Conservation (phyloP, 2,113 vertebrate species). For the Nycticorax nycticorax region DNA sequence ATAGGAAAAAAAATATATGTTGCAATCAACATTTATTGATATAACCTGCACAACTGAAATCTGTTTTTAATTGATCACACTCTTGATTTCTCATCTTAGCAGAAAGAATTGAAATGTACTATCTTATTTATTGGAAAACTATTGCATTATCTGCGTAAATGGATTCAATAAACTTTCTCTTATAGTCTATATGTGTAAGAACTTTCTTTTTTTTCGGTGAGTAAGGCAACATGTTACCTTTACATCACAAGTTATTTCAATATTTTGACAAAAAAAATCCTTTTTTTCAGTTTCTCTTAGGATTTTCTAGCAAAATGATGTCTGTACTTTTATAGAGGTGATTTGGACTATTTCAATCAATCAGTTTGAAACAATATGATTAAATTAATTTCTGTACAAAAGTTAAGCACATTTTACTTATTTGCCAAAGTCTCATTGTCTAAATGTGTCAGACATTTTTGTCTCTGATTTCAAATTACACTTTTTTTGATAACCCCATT, state of each 20-base stretch:
- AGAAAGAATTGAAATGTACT: background rate
- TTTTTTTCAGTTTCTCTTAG: background rate
- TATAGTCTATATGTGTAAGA: background rate
- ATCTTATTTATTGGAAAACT: background rate
- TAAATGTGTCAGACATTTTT: background rate
- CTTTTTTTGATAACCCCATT: fast-evolving
- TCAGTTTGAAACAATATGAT: background rate
- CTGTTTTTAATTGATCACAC: background rate
- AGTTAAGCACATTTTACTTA: background rate
- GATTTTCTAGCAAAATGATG: background rate
- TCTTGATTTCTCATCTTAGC: background rate
- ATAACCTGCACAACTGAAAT: background rate
- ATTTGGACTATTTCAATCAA: background rate
- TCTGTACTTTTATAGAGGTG: background rate
- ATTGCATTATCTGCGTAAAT: background rate
- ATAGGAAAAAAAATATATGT: background rate
- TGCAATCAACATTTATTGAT: background rate
- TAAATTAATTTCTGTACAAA: background rate
- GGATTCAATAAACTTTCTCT: background rate
- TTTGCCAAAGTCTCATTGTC: background rate
- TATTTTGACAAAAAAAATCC: background rate
- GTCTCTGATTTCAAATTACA: background rate
- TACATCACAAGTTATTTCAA: background rate
- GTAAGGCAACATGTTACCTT: background rate
- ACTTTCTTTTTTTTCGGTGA: background rate